Percentiles rank a stretch among this genome's conserved stretches.
Evolutionary conservation across 2,888 invertebrate species (phyloP).

Genomic region (Acrocyrtus sp.): DNA sequence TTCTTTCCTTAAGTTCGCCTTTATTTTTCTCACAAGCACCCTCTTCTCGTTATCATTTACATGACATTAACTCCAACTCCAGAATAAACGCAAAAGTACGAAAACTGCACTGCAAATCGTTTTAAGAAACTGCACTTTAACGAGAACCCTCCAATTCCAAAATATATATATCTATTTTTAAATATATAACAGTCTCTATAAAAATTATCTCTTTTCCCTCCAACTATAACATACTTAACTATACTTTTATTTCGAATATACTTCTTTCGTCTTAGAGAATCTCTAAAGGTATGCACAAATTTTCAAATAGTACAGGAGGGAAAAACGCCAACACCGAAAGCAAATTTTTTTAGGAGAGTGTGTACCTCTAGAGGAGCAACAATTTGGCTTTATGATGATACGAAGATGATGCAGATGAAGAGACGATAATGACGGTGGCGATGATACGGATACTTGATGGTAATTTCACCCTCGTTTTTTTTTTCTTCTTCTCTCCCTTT

Average conservation of each 20-base stretch:
- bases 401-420: conserved; percentile 3
- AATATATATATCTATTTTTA: neutral
- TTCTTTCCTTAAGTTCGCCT: too few species aligned
- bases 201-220: too few species aligned
- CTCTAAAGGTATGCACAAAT: too few species aligned
- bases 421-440: conserved; percentile 22
- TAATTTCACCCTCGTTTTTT: conserved; percentile 47
- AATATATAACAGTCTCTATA: neutral
- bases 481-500: conserved; percentile 37
- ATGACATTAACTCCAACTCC: conserved; percentile 34
- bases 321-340: conserved; percentile 9
- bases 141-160: too few species aligned
- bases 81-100: too few species aligned
- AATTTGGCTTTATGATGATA: conserved; percentile 23
- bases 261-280: too few species aligned
- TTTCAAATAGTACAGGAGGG: conserved; percentile 6
- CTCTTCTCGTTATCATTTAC: conserved; percentile 33
- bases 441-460: conserved; percentile 44
- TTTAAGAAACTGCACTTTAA: too few species aligned
- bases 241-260: too few species aligned
- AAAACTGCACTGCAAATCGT: too few species aligned
- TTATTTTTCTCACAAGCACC: too few species aligned
- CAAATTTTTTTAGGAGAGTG: too few species aligned
- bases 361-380: conserved; percentile 36
- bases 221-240: too few species aligned